Evolutionary conservation across 2,888 invertebrate genomes (phyloP), one percentile per base, ranked within the genome.

Genomic region (Ligdia adustata): DNA sequence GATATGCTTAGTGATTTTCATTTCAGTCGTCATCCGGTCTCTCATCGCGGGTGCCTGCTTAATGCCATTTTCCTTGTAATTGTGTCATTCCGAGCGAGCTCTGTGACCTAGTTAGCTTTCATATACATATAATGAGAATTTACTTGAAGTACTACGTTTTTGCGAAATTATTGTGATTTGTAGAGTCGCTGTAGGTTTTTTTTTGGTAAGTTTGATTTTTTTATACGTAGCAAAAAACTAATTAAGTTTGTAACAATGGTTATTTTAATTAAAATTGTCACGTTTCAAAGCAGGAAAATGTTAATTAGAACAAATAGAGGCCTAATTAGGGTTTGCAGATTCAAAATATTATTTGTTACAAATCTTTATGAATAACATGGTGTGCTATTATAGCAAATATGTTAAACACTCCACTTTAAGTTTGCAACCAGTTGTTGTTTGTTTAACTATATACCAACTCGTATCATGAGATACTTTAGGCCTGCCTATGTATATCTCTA

Each of bases 1-100:
- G 82, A 84, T 79, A 79, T 71, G 72, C 66, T 70, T 65, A 50
- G 68, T 67, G 72, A 72, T 79, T 82, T 78, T 75, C 78, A 73
- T 83, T 85, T 79, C 82, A 89, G 85, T 86, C 63, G 57, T 67
- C 62, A 66, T 75, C 59, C 63, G 44, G 63, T 63, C 64, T 60
- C 59, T 64, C 69, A 60, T 54, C 60, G 72, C 60, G 63, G 64
- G 67, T 53, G 75, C 66, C 56, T 72, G 70, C 68, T 70, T 64
- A 68, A 69, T 69, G 68, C 60, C 60, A 60, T 62, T 65, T 63
- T 62, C 52, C 61, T 57, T 52, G 42, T 60, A 56, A 57, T 52
- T 62, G 57, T 64, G 54, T 45, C 44, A 44, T 22, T 39, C 31
- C 13, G 24, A 46, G 40, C 49, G 49, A 46, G 45, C 22, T 51